Evolutionary conservation across 2,113 vertebrate genomes (phyloP).

Genomic region (Xiphophorus maculatus): DNA sequence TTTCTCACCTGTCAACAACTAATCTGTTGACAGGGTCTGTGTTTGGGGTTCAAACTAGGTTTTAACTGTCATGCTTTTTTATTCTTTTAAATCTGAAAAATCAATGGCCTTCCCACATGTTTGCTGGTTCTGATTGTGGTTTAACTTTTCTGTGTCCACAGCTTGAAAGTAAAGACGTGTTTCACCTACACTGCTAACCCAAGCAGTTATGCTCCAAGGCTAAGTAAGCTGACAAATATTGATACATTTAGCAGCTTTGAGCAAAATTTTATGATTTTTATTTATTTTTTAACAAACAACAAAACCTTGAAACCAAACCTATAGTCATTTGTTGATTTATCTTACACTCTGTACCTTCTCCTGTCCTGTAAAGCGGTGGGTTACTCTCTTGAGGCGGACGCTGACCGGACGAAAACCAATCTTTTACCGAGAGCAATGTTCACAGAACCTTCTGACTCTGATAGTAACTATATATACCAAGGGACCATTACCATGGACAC

Average conservation of each 20-base stretch:
- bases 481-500: constrained; percentile 74
- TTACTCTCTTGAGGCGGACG: constrained; percentile 85
- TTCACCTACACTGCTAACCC: constrained; percentile 88
- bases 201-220: constrained; percentile 78
- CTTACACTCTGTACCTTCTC: background rate
- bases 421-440: constrained; percentile 83
- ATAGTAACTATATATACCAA: constrained; percentile 62
- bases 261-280: background rate
- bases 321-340: background rate
- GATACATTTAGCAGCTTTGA: background rate
- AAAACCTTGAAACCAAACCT: background rate
- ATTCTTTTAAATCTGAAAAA: background rate
- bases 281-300: background rate
- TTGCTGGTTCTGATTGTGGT: constrained; percentile 3
- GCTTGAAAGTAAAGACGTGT: constrained; percentile 86
- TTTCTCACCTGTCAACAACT: background rate
- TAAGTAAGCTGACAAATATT: constrained; percentile 84
- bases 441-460: constrained; percentile 10
- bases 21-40: background rate
- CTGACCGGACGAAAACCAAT: constrained; percentile 74
- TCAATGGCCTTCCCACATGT: background rate
- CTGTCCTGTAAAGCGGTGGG: constrained; percentile 73
- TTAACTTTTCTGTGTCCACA: constrained; percentile 68
- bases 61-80: background rate
- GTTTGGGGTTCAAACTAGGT: background rate